Base-by-base conservation (phyloP, 2,888 invertebrate species). In the Catotricha subobsoleta region DNA sequence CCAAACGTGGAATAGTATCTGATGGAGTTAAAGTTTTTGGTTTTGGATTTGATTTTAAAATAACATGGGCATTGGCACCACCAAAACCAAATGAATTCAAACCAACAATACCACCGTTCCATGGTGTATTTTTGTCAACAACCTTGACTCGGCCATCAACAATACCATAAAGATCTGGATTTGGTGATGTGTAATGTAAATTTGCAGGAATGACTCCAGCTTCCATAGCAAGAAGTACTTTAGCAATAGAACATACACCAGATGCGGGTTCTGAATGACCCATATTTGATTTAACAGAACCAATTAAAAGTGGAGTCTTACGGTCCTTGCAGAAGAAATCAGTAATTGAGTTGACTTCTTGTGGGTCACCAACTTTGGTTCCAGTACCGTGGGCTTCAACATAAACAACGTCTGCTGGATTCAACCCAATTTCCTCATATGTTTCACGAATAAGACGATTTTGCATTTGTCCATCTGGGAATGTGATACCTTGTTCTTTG, bases 351-450 rank as follows among this genome's bases (percentile, higher is more conserved):
- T 94, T 92, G 3, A 92, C 79, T 67, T 98, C 98, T 59, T 95
- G 88, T 1, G 95, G 95, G 67, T 98, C 98, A n/a, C 97, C 94
- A 31, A 80, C 82, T 69, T 94, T 94, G 9, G 97, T 98, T 44
- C 97, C 98, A 16, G 97, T 98, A 42, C 97, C 97, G 64, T 98
- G 98, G 40, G 95, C 92, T 65, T 98, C 98, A 2, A 98, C 81
- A 61, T 95, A 98, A 3, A 66, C 68, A 0, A 98, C 84, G 42
- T 83, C 79, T 39, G 67, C 60, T 4, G 97, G 95, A 51, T 81
- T 75, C 40, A 98, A 61, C 1, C 77, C 74, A 29, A 76, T 76
- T 63, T 91, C 90, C 7, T 67, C 67, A 65, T 95, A 97, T 1
- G 91, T 80, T 60, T 92, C 90, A 48, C 67, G 71, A 60, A 82